Percentiles rank a stretch among this genome's conserved stretches.
These are phyloP conservation scores for Gastracanthus pulcherrimus DNA, from an alignment of 2,888 invertebrate genomes.

Conservation along the genomic window DNA sequence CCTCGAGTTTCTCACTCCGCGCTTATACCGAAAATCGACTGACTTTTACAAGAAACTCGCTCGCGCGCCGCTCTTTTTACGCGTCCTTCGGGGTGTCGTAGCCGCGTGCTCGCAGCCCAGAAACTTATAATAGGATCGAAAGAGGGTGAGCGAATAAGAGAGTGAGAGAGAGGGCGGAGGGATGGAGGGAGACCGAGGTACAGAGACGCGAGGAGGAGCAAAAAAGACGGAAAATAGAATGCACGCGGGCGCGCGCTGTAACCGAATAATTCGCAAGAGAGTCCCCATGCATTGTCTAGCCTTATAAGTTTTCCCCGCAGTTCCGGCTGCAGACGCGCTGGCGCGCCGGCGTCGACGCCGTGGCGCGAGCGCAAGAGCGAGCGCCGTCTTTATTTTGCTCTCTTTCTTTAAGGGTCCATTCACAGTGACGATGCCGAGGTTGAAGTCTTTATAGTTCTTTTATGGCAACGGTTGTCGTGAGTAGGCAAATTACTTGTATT, in stretches of 20 bases:
- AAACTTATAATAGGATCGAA: slow-evolving; percentile 60
- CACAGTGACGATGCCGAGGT: too few species aligned
- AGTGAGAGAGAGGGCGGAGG: background rate
- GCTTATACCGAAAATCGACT: slow-evolving; percentile 16
- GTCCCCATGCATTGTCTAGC: slow-evolving; percentile 54
- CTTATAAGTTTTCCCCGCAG: slow-evolving; percentile 56
- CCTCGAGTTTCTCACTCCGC: background rate
- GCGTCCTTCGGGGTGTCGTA: slow-evolving; percentile 42
- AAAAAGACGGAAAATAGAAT: too few species aligned
- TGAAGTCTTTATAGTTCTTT: too few species aligned
- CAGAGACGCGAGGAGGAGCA: too few species aligned
- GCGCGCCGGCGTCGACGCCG: background rate
- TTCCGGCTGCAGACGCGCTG: slow-evolving; percentile 5
- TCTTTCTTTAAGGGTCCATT: too few species aligned
- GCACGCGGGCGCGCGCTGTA: too few species aligned
- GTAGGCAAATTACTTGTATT: too few species aligned
- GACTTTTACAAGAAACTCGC: slow-evolving; percentile 29
- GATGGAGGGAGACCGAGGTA: too few species aligned
- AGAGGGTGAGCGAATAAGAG: background rate
- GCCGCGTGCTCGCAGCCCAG: slow-evolving; percentile 16
- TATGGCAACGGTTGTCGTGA: too few species aligned
- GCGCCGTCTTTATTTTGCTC: too few species aligned
- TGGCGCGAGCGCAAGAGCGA: background rate
- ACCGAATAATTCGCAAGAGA: slow-evolving; percentile 60
- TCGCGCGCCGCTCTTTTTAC: slow-evolving; percentile 44